A percentile compares a stretch with the other conserved stretches of the same genome.
Evolutionary conservation across 2,888 invertebrate species (phyloP).

Genomic region (Carcina quercana): DNA sequence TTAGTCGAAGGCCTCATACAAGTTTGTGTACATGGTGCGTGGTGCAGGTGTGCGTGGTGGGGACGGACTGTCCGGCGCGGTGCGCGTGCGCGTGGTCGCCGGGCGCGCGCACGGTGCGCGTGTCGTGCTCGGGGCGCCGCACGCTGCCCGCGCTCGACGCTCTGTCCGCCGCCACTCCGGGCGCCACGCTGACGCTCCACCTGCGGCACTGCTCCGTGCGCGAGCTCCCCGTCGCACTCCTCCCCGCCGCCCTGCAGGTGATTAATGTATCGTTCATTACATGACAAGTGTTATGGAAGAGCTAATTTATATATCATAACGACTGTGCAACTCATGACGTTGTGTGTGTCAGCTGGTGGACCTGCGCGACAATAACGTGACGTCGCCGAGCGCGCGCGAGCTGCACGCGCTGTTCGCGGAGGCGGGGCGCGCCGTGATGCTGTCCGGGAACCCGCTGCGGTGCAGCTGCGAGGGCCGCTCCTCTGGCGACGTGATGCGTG

Average conservation of each 20-base stretch:
- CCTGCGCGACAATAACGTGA: conserved; percentile 15
- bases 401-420: conserved; percentile 2
- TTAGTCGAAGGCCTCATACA: too few relatives aligned
- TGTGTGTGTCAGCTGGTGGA: conserved; percentile 11
- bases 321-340: background rate
- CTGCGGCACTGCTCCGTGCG: too few relatives aligned
- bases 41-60: conserved; percentile 11
- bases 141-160: conserved; percentile 5
- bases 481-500: conserved; percentile 1
- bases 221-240: too few relatives aligned
- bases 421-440: conserved; percentile 10
- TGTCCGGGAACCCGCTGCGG: conserved; percentile 22
- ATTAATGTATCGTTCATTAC: background rate
- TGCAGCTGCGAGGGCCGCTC: conserved; percentile 20
- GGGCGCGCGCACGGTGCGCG: conserved; percentile 6
- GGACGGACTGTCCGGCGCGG: conserved; percentile 6
- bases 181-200: background rate
- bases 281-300: background rate
- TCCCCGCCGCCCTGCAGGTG: background rate
- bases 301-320: background rate
- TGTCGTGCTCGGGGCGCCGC: conserved; percentile 17
- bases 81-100: conserved; percentile 11
- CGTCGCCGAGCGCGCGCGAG: conserved; percentile 11
- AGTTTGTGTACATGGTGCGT: conserved; percentile 10
- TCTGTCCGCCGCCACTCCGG: background rate